Evolutionary conservation across 1,140 invertebrate species (phyloP), one percentile per base, ranked within the genome.

Genomic region (Trichogramma pretiosum): DNA sequence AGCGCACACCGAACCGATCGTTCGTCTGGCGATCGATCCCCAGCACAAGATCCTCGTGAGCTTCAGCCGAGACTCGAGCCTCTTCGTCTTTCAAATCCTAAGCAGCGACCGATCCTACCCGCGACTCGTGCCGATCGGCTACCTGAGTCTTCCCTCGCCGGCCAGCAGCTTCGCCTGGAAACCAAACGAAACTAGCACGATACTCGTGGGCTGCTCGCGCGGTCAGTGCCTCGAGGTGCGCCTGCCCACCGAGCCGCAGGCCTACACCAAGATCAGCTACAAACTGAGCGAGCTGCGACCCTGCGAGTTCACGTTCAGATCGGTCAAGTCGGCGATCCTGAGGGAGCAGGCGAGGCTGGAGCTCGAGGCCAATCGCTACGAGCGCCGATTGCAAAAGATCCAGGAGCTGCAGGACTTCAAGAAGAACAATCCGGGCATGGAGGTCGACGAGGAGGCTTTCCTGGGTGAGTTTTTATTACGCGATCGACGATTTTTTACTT

Each of bases 91-190:
- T 55, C 50, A 61, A n/a, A 46, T 70, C 10, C 39, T 60, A 14
- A 57, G 49, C 2, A 57, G 49, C 2, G 50, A 55, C 0, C 48
- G 62, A 7, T 63, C 65, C 5, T 74, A 77, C 52, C 65, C 71
- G 9, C 40, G 55, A 7, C 60, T 87, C 23, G 46, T 70, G 16
- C 79, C 81, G 16, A 73, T 87, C 35, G 84, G 85, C 2, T 85
- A 78, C 42, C 68, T 85, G 2, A 65, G 72, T 52, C 70, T 80
- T 1, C 73, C 72, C 2, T 80, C 77, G n/a, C 64, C 65, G 34
- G 74, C 80, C 1, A 77, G 74, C 4, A 80, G 69, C 55, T 73
- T 86, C 53, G 75, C 74, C 14, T 87, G 83, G 82, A 80, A 82
- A 61, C 73, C 74, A 13, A 35, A 63, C 35, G 3, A 54, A 48